Base-by-base conservation (phyloP, 2,888 invertebrate species). In the Tipula unca region DNA sequence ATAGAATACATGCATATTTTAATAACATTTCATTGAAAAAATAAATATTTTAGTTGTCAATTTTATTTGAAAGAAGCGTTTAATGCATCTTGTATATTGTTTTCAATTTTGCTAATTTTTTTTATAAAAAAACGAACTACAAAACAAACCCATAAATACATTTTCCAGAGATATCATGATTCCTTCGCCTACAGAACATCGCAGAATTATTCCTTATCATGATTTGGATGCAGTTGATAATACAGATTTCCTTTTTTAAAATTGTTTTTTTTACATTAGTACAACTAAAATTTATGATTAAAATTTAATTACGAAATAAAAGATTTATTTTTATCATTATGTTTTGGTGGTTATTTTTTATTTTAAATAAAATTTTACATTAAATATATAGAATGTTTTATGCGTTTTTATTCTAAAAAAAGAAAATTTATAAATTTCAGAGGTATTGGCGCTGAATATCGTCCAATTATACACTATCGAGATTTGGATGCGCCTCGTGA, bases 401-500 rank as follows among this genome's bases (percentile, higher is more conserved):
- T 17, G 83, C n/a, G 35, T 35, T 84, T 84, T 84, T 32, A 84
- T 35, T 35, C 32, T 84, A 29, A 84, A 84, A 32, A 32, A 85
- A 20, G 39, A 83, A 83, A 13, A 32, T 32, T 83, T 83, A 14
- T 83, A 35, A 85, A 32, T 86, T 89, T 90, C 93, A 95, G 96
- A 92, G 93, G 93, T 90, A 93, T 93, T 89, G 94, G 93, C 90
- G 93, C 94, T 89, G 96, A 97, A 91, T 96, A 95, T 92, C 94
- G 97, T 89, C 96, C 96, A 89, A 95, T 97, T 90, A 96, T 97
- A 90, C 96, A 97, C 92, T 97, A 97, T 93, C 93, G 97, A 90
- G 97, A 97, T 92, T 93, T 97, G 93, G 97, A 97, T 91, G 97
- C 97, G 88, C 97, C 97, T 87, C 94, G 96, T 91, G 97, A 97